These are phyloP conservation scores for Macroglossus sobrinus DNA, from an alignment of 2,113 vertebrate genomes.

Conservation along the genomic window DNA sequence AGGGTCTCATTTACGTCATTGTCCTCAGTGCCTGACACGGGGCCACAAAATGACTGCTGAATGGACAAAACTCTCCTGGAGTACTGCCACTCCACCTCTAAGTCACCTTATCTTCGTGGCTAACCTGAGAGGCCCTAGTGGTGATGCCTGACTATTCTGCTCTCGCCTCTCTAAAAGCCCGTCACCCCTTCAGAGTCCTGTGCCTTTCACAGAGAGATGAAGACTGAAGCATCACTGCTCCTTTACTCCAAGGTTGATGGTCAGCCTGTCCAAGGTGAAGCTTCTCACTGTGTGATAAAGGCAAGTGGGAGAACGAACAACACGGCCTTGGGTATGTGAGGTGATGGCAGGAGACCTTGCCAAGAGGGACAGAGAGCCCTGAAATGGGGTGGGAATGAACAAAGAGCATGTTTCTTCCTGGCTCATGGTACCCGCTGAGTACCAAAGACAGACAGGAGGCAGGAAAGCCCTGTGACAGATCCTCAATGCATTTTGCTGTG, in stretches of 20 bases:
- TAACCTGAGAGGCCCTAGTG: background rate
- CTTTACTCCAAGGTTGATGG: background rate
- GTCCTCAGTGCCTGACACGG: background rate
- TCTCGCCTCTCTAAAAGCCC: background rate
- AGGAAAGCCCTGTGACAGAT: background rate
- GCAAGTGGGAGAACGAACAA: background rate
- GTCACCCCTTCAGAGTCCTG: background rate
- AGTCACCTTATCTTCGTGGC: background rate
- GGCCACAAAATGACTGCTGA: background rate
- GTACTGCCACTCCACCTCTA: background rate
- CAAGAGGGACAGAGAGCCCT: background rate
- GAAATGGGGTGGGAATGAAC: background rate
- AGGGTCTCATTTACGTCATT: background rate
- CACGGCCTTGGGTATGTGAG: background rate
- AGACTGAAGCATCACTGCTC: background rate
- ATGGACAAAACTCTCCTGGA: background rate
- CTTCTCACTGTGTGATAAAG: background rate
- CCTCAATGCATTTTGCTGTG: background rate
- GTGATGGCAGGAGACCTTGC: background rate
- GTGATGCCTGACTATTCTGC: background rate
- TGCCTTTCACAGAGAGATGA: rapidly evolving
- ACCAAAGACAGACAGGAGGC: no score
- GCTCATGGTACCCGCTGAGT: background rate
- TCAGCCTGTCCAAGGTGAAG: background rate
- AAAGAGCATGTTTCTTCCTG: background rate